phyloP scores from a whole-genome alignment of 2,113 vertebrate species.

The Cavia aperea region DNA sequence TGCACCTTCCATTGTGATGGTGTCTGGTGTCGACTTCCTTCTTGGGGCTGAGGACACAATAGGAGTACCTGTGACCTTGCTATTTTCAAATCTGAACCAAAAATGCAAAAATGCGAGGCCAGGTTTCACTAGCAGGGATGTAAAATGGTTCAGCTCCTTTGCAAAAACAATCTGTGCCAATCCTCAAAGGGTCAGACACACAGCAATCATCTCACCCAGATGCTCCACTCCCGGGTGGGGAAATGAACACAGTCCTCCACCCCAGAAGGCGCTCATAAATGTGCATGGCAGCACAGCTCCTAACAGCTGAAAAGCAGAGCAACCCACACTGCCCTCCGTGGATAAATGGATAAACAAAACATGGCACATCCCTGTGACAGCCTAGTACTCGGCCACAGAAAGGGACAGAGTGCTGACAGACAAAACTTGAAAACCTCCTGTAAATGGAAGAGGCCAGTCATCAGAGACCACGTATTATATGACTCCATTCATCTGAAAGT shows the following conservation, averaged over 20 bases:
- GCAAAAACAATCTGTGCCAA: not conserved
- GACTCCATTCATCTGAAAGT: not conserved
- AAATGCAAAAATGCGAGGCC: not conserved
- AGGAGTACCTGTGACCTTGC: not conserved
- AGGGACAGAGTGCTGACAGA: rapidly evolving
- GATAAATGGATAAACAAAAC: not conserved
- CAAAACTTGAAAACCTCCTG: rapidly evolving
- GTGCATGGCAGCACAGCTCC: not conserved
- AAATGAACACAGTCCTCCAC: not conserved
- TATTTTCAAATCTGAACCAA: not conserved
- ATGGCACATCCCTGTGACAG: not conserved
- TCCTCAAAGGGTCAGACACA: not conserved
- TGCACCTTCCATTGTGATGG: not conserved
- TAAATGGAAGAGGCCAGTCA: not conserved
- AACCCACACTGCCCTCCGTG: not conserved
- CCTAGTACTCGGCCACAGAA: not conserved
- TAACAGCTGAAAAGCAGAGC: not conserved
- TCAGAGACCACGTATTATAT: not conserved
- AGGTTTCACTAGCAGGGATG: not conserved
- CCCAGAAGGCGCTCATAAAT: not conserved
- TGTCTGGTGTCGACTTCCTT: not conserved
- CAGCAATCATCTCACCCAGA: too few relatives aligned
- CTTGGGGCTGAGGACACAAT: not conserved
- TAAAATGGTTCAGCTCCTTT: not conserved
- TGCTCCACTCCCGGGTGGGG: not conserved